phyloP scores from a whole-genome alignment of 1,140 invertebrate genomes.

The Zaprionus nigranus region DNA sequence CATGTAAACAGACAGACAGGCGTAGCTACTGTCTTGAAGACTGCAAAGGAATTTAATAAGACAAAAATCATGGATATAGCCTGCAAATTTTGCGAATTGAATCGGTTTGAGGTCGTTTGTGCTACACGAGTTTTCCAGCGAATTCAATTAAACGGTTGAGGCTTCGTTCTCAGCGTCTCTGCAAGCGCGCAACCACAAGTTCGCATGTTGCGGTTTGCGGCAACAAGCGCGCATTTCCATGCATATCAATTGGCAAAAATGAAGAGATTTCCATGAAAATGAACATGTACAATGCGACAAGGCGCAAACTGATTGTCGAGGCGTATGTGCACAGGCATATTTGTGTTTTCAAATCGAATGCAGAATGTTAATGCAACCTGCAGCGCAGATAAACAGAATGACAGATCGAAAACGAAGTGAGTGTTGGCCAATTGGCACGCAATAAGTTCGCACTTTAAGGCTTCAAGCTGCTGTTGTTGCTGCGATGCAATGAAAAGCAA shows the following conservation, averaged over 20 bases:
- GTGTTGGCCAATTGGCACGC: neutral
- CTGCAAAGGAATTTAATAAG: neutral
- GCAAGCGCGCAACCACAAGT: conserved; percentile 1
- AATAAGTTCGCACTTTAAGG: conserved; percentile 10
- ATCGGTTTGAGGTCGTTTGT: neutral
- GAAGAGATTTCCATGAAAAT: conserved; percentile 6
- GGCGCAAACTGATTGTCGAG: no score
- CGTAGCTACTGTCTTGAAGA: neutral
- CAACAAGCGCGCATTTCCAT: neutral
- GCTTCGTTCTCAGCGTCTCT: neutral
- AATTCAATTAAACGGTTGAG: conserved; percentile 1
- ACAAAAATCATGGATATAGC: neutral
- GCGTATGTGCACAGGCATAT: neutral
- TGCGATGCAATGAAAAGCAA: conserved; percentile 19
- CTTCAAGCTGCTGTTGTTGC: neutral
- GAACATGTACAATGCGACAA: neutral
- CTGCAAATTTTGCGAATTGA: neutral
- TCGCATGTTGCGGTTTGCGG: conserved; percentile 1
- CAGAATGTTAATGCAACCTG: conserved; percentile 25
- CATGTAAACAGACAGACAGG: neutral
- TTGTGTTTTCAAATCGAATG: conserved; percentile 13
- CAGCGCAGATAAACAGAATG: conserved; percentile 13
- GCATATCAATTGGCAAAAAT: conserved; percentile 8
- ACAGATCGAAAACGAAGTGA: neutral
- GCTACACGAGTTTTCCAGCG: neutral